phyloP scores from a whole-genome alignment of 2,113 vertebrate species.

The Artemisiospiza belli region DNA sequence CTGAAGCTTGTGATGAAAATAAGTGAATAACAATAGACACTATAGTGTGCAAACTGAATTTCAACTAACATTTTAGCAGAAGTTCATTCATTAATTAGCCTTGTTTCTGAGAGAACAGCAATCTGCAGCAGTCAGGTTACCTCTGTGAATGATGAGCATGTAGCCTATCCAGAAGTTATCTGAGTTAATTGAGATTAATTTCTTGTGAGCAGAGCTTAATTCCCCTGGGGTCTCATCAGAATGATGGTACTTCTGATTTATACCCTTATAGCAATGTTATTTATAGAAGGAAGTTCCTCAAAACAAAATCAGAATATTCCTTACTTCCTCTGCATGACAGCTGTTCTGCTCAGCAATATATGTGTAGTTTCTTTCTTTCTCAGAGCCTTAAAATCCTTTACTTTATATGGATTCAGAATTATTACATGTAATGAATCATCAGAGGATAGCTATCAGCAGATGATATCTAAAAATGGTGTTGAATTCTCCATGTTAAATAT shows the following conservation, averaged over 20 bases:
- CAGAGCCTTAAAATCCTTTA: not conserved
- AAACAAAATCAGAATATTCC: conserved; percentile 25
- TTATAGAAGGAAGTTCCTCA: conserved; percentile 23
- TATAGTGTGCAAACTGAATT: not conserved
- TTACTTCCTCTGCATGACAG: conserved; percentile 8
- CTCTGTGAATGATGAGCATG: not conserved
- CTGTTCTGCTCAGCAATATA: not conserved
- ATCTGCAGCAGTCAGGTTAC: not conserved
- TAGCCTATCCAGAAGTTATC: not conserved
- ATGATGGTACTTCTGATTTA: conserved; percentile 4
- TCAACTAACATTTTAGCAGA: not conserved
- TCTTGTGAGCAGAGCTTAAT: not conserved
- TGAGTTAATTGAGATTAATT: conserved; percentile 42
- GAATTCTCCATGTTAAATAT: not conserved
- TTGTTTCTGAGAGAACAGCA: not conserved
- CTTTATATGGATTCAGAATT: not conserved
- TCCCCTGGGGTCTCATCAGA: conserved; percentile 12
- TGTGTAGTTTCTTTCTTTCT: not conserved
- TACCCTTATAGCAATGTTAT: not conserved
- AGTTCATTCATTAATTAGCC: not conserved
- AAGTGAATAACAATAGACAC: not conserved
- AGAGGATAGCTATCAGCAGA: not conserved
- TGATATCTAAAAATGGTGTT: not conserved
- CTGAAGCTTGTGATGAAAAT: not conserved
- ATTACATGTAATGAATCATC: not conserved